Percentiles rank a stretch among this genome's conserved stretches.
Conservation (phyloP, 2,797 vertebrate species). For the Acrossocheilus fasciatus region DNA sequence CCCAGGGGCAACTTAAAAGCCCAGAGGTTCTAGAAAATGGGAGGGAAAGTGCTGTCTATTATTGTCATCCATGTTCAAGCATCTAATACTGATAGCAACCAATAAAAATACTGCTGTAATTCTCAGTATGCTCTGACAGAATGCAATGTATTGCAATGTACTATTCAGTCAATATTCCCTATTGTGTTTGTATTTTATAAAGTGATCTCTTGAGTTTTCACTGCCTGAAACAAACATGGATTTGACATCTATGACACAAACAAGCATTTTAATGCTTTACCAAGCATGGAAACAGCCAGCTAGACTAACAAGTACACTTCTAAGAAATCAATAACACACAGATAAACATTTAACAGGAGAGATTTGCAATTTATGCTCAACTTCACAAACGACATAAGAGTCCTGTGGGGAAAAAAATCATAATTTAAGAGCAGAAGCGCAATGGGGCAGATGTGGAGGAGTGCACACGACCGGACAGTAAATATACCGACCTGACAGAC, state of each 20-base stretch:
- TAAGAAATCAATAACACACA: conserved; percentile 35
- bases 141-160: not conserved
- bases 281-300: conserved; percentile 38
- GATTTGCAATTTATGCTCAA: conserved; percentile 33
- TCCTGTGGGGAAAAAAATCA: not conserved
- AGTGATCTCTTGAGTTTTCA: not conserved
- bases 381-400: conserved; percentile 27
- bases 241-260: conserved; percentile 6
- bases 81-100: conserved; percentile 24
- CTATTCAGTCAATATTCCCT: not conserved
- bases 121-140: not conserved
- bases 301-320: conserved; percentile 40
- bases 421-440: conserved; percentile 16
- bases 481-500: conserved; percentile 83
- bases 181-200: not conserved
- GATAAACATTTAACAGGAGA: conserved; percentile 41
- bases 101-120: conserved; percentile 9
- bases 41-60: conserved; percentile 34
- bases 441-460: not conserved
- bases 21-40: conserved; percentile 41
- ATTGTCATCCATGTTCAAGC: conserved; percentile 5
- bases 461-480: not conserved
- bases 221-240: not conserved
- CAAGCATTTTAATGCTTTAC: conserved; percentile 15
- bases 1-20: conserved; percentile 69